phyloP scores from a whole-genome alignment of 2,797 vertebrate genomes.

The Sebastes trivittatus region DNA sequence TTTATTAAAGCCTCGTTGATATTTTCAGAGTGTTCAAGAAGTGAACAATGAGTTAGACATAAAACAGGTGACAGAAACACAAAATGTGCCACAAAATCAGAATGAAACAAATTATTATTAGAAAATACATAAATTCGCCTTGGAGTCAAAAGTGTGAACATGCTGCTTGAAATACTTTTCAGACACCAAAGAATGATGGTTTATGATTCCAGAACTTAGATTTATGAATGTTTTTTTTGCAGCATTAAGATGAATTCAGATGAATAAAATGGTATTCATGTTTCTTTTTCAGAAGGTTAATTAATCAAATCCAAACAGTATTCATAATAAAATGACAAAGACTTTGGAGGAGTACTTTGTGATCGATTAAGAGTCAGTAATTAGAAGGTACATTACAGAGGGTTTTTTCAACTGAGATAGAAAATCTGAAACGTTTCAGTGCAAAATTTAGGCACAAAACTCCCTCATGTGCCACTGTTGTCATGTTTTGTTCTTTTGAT shows the following conservation, averaged over 20 bases:
- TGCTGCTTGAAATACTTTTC: neutral
- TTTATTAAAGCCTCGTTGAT: neutral
- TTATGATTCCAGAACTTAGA: neutral
- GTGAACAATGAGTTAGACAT: neutral
- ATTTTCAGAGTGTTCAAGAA: no score
- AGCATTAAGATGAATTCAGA: neutral
- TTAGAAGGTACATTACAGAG: neutral
- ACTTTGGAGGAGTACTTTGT: no score
- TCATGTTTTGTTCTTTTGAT: neutral
- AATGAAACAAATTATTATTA: neutral
- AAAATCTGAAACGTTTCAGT: neutral
- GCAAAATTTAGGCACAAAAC: neutral
- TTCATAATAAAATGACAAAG: no score
- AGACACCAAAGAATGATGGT: neutral
- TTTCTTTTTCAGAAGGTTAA: neutral
- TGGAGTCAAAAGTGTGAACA: neutral
- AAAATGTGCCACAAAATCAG: neutral
- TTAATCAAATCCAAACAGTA: no score
- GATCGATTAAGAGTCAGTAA: neutral
- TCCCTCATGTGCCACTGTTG: neutral
- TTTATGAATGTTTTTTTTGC: neutral
- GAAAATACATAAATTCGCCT: neutral
- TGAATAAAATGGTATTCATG: neutral
- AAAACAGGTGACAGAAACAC: neutral
- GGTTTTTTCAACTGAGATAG: neutral